phyloP scores from a whole-genome alignment of 1,140 invertebrate genomes.

The Apocrypta bakeri region DNA sequence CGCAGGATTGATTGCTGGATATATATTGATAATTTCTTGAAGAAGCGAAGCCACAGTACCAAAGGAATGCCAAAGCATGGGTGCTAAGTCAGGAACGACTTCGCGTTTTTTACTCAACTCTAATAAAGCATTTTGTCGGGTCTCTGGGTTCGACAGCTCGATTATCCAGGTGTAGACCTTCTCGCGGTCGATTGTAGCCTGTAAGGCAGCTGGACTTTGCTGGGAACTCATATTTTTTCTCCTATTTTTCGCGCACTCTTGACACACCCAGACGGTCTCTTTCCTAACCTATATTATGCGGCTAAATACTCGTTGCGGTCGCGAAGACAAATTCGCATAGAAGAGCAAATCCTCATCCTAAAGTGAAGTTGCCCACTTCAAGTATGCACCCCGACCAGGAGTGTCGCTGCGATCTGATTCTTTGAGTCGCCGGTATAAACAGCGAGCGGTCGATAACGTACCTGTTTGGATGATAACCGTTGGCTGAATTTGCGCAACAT shows the following conservation, averaged over 20 bases:
- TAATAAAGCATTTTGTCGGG: constrained; percentile 94
- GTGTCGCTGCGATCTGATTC: no score
- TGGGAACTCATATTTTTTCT: constrained; percentile 59
- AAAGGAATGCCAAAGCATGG: constrained; percentile 99
- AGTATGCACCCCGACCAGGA: no score
- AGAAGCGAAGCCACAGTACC: constrained; percentile 97
- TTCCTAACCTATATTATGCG: not conserved
- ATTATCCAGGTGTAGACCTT: constrained; percentile 96
- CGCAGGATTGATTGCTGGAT: constrained; percentile 97
- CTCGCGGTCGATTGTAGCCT: constrained; percentile 81
- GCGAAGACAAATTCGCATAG: no score
- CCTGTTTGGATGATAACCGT: no score
- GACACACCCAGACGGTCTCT: not conserved
- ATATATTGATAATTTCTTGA: constrained; percentile 97
- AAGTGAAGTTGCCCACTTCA: no score
- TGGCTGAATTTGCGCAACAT: no score
- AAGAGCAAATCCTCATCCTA: no score
- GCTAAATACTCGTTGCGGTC: not conserved
- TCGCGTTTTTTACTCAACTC: constrained; percentile 99
- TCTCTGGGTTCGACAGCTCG: constrained; percentile 95
- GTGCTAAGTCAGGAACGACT: constrained; percentile 95
- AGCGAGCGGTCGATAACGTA: no score
- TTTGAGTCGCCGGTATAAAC: no score
- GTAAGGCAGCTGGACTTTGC: constrained; percentile 76
- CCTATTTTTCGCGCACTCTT: not conserved